Conservation (phyloP, 1,140 invertebrate genomes). For the Zophobas morio region DNA sequence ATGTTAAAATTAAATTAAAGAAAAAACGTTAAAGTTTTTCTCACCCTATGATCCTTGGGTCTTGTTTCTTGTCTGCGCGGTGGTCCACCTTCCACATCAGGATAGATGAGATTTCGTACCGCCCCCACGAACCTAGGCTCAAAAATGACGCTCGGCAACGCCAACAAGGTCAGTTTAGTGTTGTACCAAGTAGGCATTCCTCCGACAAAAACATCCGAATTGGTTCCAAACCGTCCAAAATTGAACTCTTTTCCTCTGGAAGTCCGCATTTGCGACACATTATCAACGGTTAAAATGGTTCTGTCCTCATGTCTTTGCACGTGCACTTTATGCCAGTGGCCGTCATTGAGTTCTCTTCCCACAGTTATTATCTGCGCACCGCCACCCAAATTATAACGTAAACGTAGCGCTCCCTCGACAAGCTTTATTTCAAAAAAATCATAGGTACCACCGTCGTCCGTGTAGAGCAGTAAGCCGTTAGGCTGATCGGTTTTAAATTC, state of each 20-base stretch:
- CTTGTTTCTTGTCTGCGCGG: conserved; percentile 84
- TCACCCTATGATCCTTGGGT: conserved; percentile 83
- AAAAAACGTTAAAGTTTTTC: conserved; percentile 35
- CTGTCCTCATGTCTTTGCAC: conserved; percentile 82
- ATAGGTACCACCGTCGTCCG: conserved; percentile 93
- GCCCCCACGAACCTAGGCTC: conserved; percentile 90
- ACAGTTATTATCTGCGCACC: conserved; percentile 91
- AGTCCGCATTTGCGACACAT: conserved; percentile 79
- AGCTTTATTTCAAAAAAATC: conserved; percentile 97
- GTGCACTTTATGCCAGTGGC: conserved; percentile 91
- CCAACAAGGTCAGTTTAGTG: conserved; percentile 85
- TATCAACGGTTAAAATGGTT: conserved; percentile 87
- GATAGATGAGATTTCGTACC: conserved; percentile 89
- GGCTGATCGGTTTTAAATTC: conserved; percentile 94
- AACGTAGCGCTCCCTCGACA: conserved; percentile 88
- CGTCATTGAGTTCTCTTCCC: conserved; percentile 88
- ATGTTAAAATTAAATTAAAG: not conserved
- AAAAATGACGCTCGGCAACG: conserved; percentile 90
- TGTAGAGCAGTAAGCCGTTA: conserved; percentile 91
- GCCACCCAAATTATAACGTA: conserved; percentile 90
- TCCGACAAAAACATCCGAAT: conserved; percentile 93
- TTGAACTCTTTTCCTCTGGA: conserved; percentile 88
- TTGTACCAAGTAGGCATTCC: conserved; percentile 93
- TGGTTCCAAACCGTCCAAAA: conserved; percentile 86
- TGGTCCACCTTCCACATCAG: conserved; percentile 80